Evolutionary conservation across 2,888 invertebrate species (phyloP).

Genomic region (Rotaria macrura): DNA sequence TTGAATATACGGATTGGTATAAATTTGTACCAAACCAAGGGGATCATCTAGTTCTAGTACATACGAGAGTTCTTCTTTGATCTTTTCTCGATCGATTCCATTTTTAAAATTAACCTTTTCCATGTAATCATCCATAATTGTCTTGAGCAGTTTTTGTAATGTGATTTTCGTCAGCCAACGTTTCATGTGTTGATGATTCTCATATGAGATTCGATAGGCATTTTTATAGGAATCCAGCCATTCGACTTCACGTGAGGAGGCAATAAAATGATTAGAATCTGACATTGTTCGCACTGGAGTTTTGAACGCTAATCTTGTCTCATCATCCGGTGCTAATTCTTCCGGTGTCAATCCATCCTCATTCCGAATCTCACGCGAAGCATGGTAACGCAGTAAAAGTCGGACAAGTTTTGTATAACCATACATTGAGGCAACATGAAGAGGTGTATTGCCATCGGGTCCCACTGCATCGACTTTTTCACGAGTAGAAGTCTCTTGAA

Average conservation of each 20-base stretch:
- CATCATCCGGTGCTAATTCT: not conserved
- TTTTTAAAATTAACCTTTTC: not conserved
- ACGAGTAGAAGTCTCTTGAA: not conserved
- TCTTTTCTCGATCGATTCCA: not conserved
- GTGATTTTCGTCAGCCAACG: not conserved
- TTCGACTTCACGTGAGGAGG: not conserved
- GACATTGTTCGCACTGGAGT: not conserved
- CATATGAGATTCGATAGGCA: not conserved
- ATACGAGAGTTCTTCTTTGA: not conserved
- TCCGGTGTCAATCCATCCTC: not conserved
- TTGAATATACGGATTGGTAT: not conserved
- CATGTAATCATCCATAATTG: not conserved
- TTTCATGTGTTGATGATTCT: conserved; percentile 13
- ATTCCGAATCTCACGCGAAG: not conserved
- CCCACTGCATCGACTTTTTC: not conserved
- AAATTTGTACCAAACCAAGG: not conserved
- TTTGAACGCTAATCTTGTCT: not conserved
- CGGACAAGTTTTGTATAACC: not conserved
- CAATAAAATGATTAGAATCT: not conserved
- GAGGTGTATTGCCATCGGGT: not conserved
- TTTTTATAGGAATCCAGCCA: not conserved
- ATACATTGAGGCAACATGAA: not conserved
- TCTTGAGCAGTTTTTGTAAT: not conserved
- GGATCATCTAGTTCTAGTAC: not conserved
- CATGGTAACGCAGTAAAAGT: not conserved